These are phyloP conservation scores for Phalera bucephala DNA, from an alignment of 2,888 invertebrate genomes.

Conservation along the genomic window DNA sequence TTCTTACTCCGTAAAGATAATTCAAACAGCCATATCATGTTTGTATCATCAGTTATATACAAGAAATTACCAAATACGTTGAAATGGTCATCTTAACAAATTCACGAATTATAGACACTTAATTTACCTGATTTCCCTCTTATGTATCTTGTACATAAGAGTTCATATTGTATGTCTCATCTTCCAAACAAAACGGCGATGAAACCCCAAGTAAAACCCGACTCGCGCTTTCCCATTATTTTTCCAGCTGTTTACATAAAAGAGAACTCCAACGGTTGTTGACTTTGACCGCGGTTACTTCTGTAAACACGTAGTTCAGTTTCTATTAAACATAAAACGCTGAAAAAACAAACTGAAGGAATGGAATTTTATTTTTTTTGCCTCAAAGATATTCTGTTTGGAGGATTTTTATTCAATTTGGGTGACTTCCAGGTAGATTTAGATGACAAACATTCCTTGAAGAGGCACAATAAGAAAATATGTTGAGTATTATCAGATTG, in stretches of 20 bases:
- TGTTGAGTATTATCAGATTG: too few relatives aligned
- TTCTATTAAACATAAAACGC: conserved; percentile 24
- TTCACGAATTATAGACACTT: too few relatives aligned
- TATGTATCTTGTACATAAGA: too few relatives aligned
- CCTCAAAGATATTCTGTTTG: conserved; percentile 5
- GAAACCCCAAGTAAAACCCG: conserved; percentile 7
- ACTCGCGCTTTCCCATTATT: conserved; percentile 28
- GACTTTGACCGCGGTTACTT: conserved; percentile 27
- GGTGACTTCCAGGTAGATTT: not conserved
- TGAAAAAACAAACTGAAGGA: conserved; percentile 10
- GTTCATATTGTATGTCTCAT: too few relatives aligned
- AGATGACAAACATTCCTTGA: not conserved
- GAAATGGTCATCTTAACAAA: too few relatives aligned
- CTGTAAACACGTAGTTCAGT: conserved; percentile 31
- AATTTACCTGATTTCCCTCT: too few relatives aligned
- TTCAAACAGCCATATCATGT: too few relatives aligned
- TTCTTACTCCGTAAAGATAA: too few relatives aligned
- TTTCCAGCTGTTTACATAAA: conserved; percentile 42
- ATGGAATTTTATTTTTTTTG: conserved; percentile 13
- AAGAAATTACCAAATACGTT: too few relatives aligned
- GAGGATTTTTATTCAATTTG: conserved; percentile 11
- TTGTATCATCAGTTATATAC: too few relatives aligned
- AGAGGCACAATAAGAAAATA: not conserved
- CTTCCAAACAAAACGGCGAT: too few relatives aligned
- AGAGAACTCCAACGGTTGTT: conserved; percentile 28